phyloP scores from a whole-genome alignment of 2,888 invertebrate species.

The Callimorpha dominula region DNA sequence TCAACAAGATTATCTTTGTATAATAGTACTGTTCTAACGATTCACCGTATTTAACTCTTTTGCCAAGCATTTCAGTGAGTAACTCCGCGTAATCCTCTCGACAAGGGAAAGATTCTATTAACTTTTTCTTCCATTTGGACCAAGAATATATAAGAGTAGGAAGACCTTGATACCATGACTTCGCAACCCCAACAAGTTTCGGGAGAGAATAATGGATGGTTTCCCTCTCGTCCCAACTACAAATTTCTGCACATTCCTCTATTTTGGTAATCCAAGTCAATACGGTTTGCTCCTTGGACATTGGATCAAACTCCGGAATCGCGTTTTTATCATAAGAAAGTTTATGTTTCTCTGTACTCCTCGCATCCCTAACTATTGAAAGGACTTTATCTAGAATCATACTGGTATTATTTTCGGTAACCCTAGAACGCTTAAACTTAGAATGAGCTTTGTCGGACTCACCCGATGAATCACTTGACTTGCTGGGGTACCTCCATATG shows the following conservation, averaged over 20 bases:
- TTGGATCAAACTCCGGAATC: slow-evolving; percentile 7
- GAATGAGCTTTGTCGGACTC: too few relatives aligned
- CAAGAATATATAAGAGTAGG: not conserved
- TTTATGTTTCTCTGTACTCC: not conserved
- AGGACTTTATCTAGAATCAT: too few relatives aligned
- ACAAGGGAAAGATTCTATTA: not conserved
- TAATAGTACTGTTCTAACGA: slow-evolving; percentile 10
- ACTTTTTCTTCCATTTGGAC: slow-evolving; percentile 9
- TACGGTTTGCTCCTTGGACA: slow-evolving; percentile 1
- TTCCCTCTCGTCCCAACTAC: not conserved
- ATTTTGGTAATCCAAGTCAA: slow-evolving; percentile 3
- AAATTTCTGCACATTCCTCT: slow-evolving; percentile 5
- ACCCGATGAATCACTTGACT: too few relatives aligned
- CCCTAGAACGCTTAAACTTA: too few relatives aligned
- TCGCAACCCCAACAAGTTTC: slow-evolving; percentile 1
- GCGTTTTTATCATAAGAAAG: not conserved
- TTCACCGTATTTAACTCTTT: not conserved
- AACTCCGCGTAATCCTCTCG: slow-evolving; percentile 3
- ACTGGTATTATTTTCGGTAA: too few relatives aligned
- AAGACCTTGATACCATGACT: slow-evolving; percentile 9
- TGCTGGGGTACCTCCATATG: too few relatives aligned
- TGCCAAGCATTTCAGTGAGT: not conserved
- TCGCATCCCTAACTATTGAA: too few relatives aligned
- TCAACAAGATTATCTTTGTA: not conserved
- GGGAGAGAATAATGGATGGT: slow-evolving; percentile 5